phyloP scores from a whole-genome alignment of 2,113 vertebrate species.

The Trematocara unimaculatum region DNA sequence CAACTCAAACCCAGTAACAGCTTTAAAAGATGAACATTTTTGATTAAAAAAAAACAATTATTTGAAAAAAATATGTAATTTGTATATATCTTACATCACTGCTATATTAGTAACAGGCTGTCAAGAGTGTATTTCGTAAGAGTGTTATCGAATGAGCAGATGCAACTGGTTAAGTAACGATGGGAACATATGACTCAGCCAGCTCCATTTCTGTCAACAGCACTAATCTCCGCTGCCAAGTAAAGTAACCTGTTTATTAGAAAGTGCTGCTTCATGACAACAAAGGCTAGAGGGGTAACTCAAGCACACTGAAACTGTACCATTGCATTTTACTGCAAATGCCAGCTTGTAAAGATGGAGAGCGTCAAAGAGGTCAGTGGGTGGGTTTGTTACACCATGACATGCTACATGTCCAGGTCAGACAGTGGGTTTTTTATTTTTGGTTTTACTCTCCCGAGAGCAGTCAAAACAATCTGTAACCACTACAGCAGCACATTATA shows the following conservation, averaged over 20 bases:
- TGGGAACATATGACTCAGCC: conserved; percentile 36
- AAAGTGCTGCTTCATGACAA: conserved; percentile 13
- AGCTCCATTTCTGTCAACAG: conserved; percentile 42
- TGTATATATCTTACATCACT: not conserved
- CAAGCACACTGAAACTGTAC: not conserved
- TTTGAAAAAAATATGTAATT: not conserved
- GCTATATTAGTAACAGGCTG: not conserved
- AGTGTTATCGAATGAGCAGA: conserved; percentile 45
- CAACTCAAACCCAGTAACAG: not conserved
- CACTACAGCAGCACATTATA: not conserved
- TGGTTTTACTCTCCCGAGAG: not conserved
- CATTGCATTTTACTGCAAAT: not conserved
- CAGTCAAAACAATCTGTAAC: not conserved
- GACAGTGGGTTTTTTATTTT: not conserved
- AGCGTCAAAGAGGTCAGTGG: not conserved
- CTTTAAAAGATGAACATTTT: not conserved
- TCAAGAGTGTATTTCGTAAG: conserved; percentile 19
- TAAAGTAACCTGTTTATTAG: conserved; percentile 8
- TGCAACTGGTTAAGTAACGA: conserved; percentile 46
- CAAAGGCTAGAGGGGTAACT: not conserved
- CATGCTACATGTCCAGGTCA: not conserved
- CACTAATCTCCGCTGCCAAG: conserved; percentile 19
- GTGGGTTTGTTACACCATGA: not conserved
- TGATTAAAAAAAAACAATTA: not conserved
- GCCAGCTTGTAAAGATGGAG: not conserved